A percentile compares a stretch with the other conserved stretches of the same genome.
Evolutionary conservation across 2,888 invertebrate genomes (phyloP).

Genomic region (Cantharis flavilabris): DNA sequence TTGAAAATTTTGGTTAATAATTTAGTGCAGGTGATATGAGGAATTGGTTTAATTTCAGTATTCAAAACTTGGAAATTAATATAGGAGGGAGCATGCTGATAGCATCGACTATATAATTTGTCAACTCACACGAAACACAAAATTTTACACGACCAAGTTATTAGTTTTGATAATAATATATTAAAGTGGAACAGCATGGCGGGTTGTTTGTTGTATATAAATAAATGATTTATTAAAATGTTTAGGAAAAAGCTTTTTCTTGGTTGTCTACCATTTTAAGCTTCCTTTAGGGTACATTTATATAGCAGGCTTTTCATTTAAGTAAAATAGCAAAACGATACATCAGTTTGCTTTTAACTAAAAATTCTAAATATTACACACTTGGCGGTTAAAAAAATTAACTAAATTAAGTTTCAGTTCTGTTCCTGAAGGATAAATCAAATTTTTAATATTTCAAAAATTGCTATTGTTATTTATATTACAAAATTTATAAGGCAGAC

Average conservation of each 20-base stretch:
- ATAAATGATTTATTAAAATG: conserved; percentile 10
- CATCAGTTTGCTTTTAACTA: conserved; percentile 6
- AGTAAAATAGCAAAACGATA: conserved; percentile 1
- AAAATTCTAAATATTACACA: background rate
- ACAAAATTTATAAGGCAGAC: background rate
- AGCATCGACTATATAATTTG: conserved; percentile 13
- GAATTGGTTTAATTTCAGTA: conserved; percentile 14
- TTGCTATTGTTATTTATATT: too few species aligned
- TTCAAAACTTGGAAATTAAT: conserved; percentile 10
- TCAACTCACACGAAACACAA: background rate
- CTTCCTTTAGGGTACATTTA: background rate
- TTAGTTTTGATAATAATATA: conserved; percentile 13
- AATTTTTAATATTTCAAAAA: background rate
- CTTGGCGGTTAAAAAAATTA: background rate
- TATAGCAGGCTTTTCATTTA: background rate
- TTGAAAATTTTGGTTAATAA: background rate
- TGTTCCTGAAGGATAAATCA: background rate
- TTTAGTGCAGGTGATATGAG: background rate
- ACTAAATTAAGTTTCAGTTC: background rate
- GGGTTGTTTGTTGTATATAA: background rate
- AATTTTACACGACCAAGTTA: conserved; percentile 6
- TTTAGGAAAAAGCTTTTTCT: conserved; percentile 15
- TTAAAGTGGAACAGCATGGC: conserved; percentile 1
- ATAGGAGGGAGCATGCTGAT: conserved; percentile 4
- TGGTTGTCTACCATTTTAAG: background rate